A percentile compares a stretch with the other conserved stretches of the same genome.
Evolutionary conservation across 1,140 invertebrate genomes (phyloP).

Genomic region (Drosophila teissieri): DNA sequence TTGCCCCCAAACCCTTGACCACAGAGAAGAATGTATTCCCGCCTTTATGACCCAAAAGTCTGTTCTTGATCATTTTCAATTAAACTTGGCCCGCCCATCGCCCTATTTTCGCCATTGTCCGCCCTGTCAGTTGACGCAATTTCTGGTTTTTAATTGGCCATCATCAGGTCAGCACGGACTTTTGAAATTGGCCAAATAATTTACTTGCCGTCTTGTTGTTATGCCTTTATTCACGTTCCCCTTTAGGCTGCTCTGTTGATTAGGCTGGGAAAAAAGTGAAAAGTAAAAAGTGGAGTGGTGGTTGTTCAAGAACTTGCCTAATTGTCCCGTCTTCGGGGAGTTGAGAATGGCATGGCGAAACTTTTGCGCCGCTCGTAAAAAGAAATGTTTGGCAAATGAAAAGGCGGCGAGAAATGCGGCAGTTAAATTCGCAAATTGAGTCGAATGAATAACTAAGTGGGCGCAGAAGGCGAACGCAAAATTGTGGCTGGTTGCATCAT

Average conservation of each 20-base stretch:
- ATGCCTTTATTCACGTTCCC: neutral
- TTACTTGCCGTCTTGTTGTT: slow-evolving; percentile 39
- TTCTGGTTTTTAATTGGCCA: slow-evolving; percentile 66
- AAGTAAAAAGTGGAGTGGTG: slow-evolving; percentile 21
- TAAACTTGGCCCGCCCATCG: slow-evolving; percentile 41
- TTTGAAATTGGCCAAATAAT: slow-evolving; percentile 64
- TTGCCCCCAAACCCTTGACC: neutral
- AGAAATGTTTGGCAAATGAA: slow-evolving; percentile 44
- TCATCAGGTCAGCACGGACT: slow-evolving; percentile 57
- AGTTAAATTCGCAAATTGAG: slow-evolving; percentile 45
- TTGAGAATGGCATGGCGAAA: slow-evolving; percentile 21
- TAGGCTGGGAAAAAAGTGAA: slow-evolving; percentile 25
- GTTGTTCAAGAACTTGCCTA: slow-evolving; percentile 58
- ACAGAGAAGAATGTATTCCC: slow-evolving; percentile 2
- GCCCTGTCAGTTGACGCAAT: slow-evolving; percentile 42
- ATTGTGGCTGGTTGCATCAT: slow-evolving; percentile 8
- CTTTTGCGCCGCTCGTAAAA: slow-evolving; percentile 48
- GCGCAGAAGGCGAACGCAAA: neutral
- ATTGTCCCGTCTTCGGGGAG: slow-evolving; percentile 36
- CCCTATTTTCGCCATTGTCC: slow-evolving; percentile 14
- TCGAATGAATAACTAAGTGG: slow-evolving; percentile 47
- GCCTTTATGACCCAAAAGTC: slow-evolving; percentile 17
- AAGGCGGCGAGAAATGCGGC: slow-evolving; percentile 42
- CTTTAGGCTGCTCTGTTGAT: slow-evolving; percentile 35
- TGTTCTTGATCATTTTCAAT: slow-evolving; percentile 61